Evolutionary conservation across 2,888 invertebrate genomes (phyloP).

Genomic region (Heterodera filipjevi): DNA sequence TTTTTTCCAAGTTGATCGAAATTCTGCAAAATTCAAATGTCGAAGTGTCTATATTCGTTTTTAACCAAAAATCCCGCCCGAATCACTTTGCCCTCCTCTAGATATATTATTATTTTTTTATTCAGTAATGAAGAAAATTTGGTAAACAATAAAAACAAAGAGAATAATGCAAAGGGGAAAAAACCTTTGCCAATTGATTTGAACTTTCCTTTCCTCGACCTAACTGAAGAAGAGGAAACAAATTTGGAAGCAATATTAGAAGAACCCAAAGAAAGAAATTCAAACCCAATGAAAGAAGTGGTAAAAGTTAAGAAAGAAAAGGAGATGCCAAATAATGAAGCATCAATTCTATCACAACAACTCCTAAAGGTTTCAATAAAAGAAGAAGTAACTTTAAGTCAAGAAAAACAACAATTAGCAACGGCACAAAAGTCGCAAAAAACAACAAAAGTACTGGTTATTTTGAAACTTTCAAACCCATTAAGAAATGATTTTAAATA

Average conservation of each 20-base stretch:
- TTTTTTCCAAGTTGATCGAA: too few species aligned
- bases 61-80: too few species aligned
- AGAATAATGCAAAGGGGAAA: background rate
- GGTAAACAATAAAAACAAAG: background rate
- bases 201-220: background rate
- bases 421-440: too few species aligned
- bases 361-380: background rate
- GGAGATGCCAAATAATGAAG: too few species aligned
- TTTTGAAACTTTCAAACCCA: too few species aligned
- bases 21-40: too few species aligned
- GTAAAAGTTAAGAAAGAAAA: background rate
- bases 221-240: background rate
- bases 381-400: background rate
- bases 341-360: background rate
- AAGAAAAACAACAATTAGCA: background rate
- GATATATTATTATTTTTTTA: background rate
- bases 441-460: too few species aligned
- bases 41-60: too few species aligned
- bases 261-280: too few species aligned
- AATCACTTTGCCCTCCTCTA: background rate
- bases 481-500: too few species aligned
- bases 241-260: background rate
- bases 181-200: background rate
- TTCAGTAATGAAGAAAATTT: background rate
- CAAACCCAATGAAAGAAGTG: too few species aligned